phyloP scores from a whole-genome alignment of 30 jellyfish, hydroid and myxozoan genomes.

The Turritopsis rubra region DNA sequence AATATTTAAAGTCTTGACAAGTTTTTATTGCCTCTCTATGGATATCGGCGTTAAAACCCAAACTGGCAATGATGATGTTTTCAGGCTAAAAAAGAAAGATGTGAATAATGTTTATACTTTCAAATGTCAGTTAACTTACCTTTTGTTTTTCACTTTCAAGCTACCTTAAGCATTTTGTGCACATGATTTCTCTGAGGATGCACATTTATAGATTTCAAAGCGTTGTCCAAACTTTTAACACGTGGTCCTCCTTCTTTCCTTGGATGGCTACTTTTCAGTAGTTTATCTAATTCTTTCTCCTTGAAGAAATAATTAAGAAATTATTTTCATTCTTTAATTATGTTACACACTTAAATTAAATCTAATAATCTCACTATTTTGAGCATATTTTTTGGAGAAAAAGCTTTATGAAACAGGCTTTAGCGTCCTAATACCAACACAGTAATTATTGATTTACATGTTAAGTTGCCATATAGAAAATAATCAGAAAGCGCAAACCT shows the following conservation, averaged over 20 bases:
- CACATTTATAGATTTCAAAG: background rate
- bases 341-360: no score
- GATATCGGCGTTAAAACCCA: background rate
- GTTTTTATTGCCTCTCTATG: background rate
- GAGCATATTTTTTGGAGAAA: no score
- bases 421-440: no score
- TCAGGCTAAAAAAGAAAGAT: background rate
- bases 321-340: no score
- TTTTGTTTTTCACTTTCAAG: no score
- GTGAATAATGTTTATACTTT: background rate
- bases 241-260: no score
- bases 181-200: background rate
- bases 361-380: no score
- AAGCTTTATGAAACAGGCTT: no score
- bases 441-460: background rate
- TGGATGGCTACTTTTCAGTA: no score
- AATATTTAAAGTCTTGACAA: background rate
- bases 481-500: background rate
- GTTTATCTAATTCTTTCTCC: background rate
- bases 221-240: background rate
- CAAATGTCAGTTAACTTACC: background rate
- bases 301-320: no score
- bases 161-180: background rate
- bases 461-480: background rate
- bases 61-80: background rate